Percentiles rank a stretch among this genome's conserved stretches.
Evolutionary conservation across 2,113 vertebrate genomes (phyloP).

Genomic region (Pseudopodoces humilis): DNA sequence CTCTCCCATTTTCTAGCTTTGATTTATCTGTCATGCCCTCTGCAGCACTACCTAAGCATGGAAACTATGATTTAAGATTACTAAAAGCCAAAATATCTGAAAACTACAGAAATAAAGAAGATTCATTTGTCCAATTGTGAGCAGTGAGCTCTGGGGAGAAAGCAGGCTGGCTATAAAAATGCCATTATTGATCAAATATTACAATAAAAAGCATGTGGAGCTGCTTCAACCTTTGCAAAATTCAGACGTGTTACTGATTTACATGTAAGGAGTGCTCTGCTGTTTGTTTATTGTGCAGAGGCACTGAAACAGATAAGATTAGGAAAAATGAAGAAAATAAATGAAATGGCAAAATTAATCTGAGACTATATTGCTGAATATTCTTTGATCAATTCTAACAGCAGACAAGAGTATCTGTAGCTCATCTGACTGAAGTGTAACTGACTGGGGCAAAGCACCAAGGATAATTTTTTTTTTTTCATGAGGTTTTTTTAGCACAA

Average conservation of each 20-base stretch:
- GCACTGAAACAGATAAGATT: not conserved
- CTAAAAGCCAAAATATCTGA: slow-evolving; percentile 30
- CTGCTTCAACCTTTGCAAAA: not conserved
- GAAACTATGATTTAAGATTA: slow-evolving; percentile 55
- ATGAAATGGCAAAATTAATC: not conserved
- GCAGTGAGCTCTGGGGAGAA: not conserved
- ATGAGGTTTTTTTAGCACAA: not conserved
- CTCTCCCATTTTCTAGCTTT: slow-evolving; percentile 3
- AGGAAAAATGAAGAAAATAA: not conserved
- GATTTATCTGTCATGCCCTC: slow-evolving; percentile 32
- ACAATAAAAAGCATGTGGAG: not conserved
- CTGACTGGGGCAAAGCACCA: not conserved
- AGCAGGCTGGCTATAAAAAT: not conserved
- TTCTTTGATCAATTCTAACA: not conserved
- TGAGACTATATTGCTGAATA: not conserved
- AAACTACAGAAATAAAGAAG: slow-evolving; percentile 15
- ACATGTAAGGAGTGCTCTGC: not conserved
- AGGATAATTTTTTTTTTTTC: not conserved
- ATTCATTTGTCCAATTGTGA: not conserved
- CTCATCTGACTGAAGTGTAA: not conserved
- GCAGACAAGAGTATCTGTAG: not conserved
- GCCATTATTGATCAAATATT: not conserved
- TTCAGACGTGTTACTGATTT: not conserved
- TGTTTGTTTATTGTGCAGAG: not conserved
- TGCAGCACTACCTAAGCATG: slow-evolving; percentile 43